These are phyloP conservation scores for Platycheirus albimanus DNA, from an alignment of 2,888 invertebrate species.

Conservation along the genomic window DNA sequence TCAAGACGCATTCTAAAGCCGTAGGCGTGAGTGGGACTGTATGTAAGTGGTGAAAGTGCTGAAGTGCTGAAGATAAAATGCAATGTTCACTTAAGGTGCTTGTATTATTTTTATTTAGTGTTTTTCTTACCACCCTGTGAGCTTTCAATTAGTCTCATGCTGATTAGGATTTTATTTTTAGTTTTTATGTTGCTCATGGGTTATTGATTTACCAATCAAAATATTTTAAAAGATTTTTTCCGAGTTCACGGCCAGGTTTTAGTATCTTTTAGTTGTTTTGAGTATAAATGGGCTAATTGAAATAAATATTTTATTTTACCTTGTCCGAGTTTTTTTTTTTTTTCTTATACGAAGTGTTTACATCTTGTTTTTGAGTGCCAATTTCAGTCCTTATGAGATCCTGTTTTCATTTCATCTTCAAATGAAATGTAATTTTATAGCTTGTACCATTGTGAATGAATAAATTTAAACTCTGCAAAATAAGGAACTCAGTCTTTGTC, in stretches of 20 bases:
- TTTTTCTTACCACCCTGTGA: constrained; percentile 8
- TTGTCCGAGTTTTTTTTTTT: constrained; percentile 1
- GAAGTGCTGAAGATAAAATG: not conserved
- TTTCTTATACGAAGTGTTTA: constrained; percentile 43
- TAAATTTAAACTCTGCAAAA: not conserved
- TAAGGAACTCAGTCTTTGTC: not conserved
- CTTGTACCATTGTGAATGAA: constrained; percentile 2
- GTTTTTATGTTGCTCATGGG: constrained; percentile 42
- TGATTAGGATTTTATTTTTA: constrained; percentile 55
- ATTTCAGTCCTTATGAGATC: constrained; percentile 28
- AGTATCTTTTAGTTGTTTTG: constrained; percentile 24
- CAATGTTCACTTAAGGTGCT: not conserved
- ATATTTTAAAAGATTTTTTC: constrained; percentile 41
- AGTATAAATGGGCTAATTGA: constrained; percentile 7
- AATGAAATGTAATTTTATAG: constrained; percentile 6
- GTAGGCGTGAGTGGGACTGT: not conserved
- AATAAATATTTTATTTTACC: constrained; percentile 15
- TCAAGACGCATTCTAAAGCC: constrained; percentile 35
- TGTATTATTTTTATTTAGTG: constrained; percentile 11
- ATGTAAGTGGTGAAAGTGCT: not conserved
- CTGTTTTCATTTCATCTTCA: constrained; percentile 15
- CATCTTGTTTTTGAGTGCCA: constrained; percentile 42
- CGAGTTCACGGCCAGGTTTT: constrained; percentile 60
- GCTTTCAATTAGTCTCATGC: constrained; percentile 54
- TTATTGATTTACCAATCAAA: not conserved